Conservation (phyloP, 2,797 vertebrate species). For the Mallotus villosus region DNA sequence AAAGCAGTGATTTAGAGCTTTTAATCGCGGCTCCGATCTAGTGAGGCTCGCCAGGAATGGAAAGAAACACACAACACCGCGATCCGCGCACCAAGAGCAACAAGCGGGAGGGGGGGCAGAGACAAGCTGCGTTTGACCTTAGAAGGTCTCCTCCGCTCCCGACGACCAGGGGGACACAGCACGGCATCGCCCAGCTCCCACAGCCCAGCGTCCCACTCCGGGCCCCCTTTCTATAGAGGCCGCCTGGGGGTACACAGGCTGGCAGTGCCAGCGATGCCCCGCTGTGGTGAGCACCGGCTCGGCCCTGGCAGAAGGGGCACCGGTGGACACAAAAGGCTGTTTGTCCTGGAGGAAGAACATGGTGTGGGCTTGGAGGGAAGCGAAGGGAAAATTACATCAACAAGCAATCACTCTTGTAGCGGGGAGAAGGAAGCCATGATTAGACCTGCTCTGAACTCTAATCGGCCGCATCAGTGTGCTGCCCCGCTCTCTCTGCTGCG, state of each 20-base stretch:
- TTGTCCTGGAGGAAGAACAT: slow-evolving; percentile 47
- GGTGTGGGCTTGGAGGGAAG: slow-evolving; percentile 42
- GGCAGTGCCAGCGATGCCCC: slow-evolving; percentile 41
- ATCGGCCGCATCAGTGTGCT: slow-evolving; percentile 44
- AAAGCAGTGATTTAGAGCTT: slow-evolving; percentile 18
- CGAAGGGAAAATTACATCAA: slow-evolving; percentile 44
- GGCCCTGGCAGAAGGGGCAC: slow-evolving; percentile 7
- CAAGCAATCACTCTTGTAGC: slow-evolving; percentile 51
- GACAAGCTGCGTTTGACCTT: slow-evolving; percentile 46
- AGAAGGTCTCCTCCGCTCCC: slow-evolving; percentile 26
- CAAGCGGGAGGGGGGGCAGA: slow-evolving; percentile 27
- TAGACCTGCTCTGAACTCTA: slow-evolving; percentile 60
- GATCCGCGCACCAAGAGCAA: slow-evolving; percentile 40
- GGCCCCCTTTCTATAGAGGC: slow-evolving; percentile 41
- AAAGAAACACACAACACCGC: slow-evolving; percentile 36
- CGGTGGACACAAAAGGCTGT: slow-evolving; percentile 45
- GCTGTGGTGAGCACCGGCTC: not conserved
- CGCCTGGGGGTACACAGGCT: slow-evolving; percentile 41
- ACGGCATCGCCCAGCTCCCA: not conserved
- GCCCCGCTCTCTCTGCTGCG: not conserved
- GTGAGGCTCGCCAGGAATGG: slow-evolving; percentile 57
- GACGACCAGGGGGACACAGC: slow-evolving; percentile 11
- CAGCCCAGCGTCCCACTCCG: slow-evolving; percentile 2
- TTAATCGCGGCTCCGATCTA: slow-evolving; percentile 54
- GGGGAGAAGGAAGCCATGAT: slow-evolving; percentile 63